Percentiles rank a stretch among this genome's conserved stretches.
phyloP scores from a whole-genome alignment of 2,113 vertebrate species.

The Stigmatopora nigra region DNA sequence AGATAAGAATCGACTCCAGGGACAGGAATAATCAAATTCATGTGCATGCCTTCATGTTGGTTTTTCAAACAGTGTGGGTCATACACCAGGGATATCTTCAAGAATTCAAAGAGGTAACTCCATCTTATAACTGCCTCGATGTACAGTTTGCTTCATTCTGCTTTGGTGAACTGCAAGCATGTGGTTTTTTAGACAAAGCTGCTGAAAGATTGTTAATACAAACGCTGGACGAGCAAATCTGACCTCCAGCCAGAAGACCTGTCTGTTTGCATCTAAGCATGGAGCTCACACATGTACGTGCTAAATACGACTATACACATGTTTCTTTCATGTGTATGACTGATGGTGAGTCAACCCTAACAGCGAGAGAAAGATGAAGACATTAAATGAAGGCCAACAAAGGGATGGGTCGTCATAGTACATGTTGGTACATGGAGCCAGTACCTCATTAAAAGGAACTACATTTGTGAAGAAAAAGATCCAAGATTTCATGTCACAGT shows the following conservation, averaged over 20 bases:
- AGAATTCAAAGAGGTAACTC: conserved; percentile 33
- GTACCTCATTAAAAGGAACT: too few species aligned
- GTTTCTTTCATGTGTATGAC: background rate
- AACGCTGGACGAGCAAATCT: conserved; percentile 21
- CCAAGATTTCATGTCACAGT: too few species aligned
- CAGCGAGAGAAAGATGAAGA: too few species aligned
- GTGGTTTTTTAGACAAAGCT: conserved; percentile 47
- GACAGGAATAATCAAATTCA: conserved; percentile 40
- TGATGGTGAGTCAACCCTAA: background rate
- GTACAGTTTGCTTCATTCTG: conserved; percentile 12
- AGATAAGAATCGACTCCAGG: conserved; percentile 12
- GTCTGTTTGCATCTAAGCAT: conserved; percentile 16
- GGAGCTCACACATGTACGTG: background rate
- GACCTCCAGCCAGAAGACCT: conserved; percentile 20
- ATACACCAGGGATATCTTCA: conserved; percentile 23
- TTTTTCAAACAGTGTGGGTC: background rate
- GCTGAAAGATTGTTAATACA: conserved; percentile 55
- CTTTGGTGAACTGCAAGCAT: conserved; percentile 29
- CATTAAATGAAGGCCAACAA: too few species aligned
- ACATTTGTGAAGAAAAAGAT: too few species aligned
- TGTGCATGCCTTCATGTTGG: background rate
- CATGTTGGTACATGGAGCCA: too few species aligned
- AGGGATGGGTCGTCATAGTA: too few species aligned
- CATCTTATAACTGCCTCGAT: conserved; percentile 5
- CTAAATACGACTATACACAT: background rate